These are phyloP conservation scores for Myiagra hebetior DNA, from an alignment of 2,113 vertebrate genomes.

Conservation along the genomic window DNA sequence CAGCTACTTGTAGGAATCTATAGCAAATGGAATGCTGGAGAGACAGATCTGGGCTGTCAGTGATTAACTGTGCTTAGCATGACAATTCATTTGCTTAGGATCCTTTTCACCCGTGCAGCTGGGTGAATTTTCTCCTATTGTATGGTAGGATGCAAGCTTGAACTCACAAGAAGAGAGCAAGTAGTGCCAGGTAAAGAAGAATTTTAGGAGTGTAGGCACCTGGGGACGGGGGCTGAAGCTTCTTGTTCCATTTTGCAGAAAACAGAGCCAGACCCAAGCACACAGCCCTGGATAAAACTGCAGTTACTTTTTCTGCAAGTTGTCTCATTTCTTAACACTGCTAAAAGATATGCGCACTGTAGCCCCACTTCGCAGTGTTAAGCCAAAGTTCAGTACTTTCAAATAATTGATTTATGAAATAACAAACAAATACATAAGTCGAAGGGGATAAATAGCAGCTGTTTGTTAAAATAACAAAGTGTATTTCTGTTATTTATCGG, in stretches of 20 bases:
- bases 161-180: neutral
- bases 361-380: neutral
- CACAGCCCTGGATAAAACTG: neutral
- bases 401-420: neutral
- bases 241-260: neutral
- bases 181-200: neutral
- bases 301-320: neutral
- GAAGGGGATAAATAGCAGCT: neutral
- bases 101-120: neutral
- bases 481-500: neutral
- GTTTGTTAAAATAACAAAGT: neutral
- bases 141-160: neutral
- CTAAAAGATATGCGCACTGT: neutral
- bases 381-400: neutral
- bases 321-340: neutral
- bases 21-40: neutral
- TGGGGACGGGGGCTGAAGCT: neutral
- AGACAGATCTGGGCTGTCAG: neutral
- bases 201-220: neutral
- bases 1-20: neutral
- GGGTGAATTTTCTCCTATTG: neutral
- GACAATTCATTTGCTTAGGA: neutral
- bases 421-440: neutral
- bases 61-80: neutral
- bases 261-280: neutral